Evolutionary conservation across 2,113 vertebrate genomes (phyloP).

Genomic region (Prietella phreatophila): DNA sequence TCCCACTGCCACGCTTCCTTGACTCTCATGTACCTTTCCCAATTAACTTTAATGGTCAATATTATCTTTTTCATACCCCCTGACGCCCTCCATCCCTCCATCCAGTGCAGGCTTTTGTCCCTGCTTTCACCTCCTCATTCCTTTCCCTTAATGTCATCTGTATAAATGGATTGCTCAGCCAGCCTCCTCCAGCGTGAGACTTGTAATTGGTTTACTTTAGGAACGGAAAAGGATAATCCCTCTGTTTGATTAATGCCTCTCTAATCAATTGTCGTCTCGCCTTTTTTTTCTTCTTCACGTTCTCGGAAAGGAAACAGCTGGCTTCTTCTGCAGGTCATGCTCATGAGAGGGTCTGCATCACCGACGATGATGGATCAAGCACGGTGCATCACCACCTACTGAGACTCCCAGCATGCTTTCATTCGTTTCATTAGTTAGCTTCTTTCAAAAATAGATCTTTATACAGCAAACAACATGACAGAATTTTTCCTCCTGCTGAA

Average conservation of each 20-base stretch:
- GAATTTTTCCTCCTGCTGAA: not conserved
- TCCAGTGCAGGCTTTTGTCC: slow-evolving; percentile 43
- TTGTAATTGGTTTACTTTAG: slow-evolving; percentile 92
- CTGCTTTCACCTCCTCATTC: slow-evolving; percentile 56
- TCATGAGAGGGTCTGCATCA: slow-evolving; percentile 76
- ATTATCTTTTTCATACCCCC: slow-evolving; percentile 69
- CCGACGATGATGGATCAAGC: slow-evolving; percentile 84
- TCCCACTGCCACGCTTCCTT: slow-evolving; percentile 59
- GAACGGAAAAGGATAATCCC: slow-evolving; percentile 86
- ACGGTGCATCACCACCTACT: slow-evolving; percentile 76
- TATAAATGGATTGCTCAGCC: slow-evolving; percentile 73
- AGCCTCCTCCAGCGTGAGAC: slow-evolving; percentile 84
- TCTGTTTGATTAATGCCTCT: slow-evolving; percentile 92
- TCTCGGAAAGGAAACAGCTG: slow-evolving; percentile 89
- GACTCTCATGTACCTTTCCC: slow-evolving; percentile 61
- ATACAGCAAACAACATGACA: not conserved
- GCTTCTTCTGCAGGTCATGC: slow-evolving; percentile 88
- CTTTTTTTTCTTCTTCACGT: slow-evolving; percentile 70
- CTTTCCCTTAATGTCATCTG: slow-evolving; percentile 64
- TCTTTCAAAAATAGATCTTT: not conserved
- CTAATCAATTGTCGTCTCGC: slow-evolving; percentile 94
- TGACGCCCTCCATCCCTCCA: slow-evolving; percentile 36
- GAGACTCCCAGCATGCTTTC: slow-evolving; percentile 2
- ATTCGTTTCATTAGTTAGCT: slow-evolving; percentile 4
- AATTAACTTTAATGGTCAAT: slow-evolving; percentile 76